Percentiles rank a stretch among this genome's conserved stretches.
phyloP scores from a whole-genome alignment of 2,888 invertebrate species.

The Globia sparganii region DNA sequence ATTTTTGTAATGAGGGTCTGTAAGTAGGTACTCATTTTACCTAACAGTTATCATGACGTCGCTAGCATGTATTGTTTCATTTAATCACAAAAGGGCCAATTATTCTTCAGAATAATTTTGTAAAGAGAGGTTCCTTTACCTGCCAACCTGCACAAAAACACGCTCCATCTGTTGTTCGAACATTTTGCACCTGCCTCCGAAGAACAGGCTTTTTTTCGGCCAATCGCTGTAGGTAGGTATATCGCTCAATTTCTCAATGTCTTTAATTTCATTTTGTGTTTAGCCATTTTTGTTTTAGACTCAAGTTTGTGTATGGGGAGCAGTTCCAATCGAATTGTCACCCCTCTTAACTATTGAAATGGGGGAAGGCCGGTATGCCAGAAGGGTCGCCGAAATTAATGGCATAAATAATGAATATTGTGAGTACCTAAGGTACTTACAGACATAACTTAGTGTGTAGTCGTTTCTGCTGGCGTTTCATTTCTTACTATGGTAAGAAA shows the following conservation, averaged over 20 bases:
- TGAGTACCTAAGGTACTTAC: slow-evolving; percentile 2
- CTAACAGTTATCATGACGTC: not conserved
- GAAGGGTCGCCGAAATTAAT: slow-evolving; percentile 67
- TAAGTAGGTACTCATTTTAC: not conserved
- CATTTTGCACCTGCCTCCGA: slow-evolving; percentile 81
- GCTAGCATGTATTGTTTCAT: slow-evolving; percentile 1
- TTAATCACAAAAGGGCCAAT: slow-evolving; percentile 24
- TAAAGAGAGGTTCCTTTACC: slow-evolving; percentile 70
- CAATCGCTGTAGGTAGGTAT: slow-evolving; percentile 25
- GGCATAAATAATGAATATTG: slow-evolving; percentile 42
- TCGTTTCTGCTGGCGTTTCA: not conserved
- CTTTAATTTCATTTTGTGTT: slow-evolving; percentile 14
- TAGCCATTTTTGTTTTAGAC: slow-evolving; percentile 19
- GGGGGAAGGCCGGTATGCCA: slow-evolving; percentile 76
- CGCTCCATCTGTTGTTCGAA: slow-evolving; percentile 72
- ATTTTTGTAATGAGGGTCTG: not conserved
- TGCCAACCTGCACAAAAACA: slow-evolving; percentile 72
- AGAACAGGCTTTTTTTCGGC: slow-evolving; percentile 62
- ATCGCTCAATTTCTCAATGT: slow-evolving; percentile 32
- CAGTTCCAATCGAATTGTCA: slow-evolving; percentile 66
- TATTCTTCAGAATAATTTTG: slow-evolving; percentile 45
- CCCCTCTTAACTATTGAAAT: slow-evolving; percentile 68
- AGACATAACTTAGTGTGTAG: not conserved
- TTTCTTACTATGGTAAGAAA: not conserved
- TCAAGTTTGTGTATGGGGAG: slow-evolving; percentile 13